Percentiles rank a stretch among this genome's conserved stretches.
Evolutionary conservation across 2,888 invertebrate species (phyloP).

Genomic region (Seira ritae): DNA sequence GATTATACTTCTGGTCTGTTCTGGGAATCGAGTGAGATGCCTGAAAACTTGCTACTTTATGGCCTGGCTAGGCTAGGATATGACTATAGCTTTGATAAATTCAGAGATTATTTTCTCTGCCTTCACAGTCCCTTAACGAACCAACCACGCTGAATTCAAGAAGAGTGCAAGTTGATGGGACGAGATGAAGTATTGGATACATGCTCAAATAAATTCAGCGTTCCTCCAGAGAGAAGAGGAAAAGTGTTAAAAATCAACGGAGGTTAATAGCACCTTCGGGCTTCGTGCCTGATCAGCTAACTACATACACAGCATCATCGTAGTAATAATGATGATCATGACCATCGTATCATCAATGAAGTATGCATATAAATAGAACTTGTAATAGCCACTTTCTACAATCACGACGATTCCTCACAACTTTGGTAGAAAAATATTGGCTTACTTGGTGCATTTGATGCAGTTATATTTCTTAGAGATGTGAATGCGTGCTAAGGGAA

Average conservation of each 20-base stretch:
- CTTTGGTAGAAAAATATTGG: background rate
- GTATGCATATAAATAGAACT: background rate
- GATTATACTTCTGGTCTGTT: slow-evolving; percentile 36
- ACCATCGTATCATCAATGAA: background rate
- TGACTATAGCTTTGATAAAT: too few species aligned
- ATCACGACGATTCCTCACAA: background rate
- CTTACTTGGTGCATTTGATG: background rate
- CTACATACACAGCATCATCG: background rate
- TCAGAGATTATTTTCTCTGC: too few species aligned
- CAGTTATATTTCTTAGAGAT: too few species aligned
- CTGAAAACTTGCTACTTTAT: background rate
- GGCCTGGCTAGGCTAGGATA: too few species aligned
- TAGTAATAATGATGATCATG: slow-evolving; percentile 16
- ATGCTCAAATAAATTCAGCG: too few species aligned
- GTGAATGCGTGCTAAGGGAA: background rate
- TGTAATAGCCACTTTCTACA: background rate
- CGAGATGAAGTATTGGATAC: too few species aligned
- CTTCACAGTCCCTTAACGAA: too few species aligned
- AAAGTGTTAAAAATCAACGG: slow-evolving; percentile 57
- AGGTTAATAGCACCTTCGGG: slow-evolving; percentile 58
- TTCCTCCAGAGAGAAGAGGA: slow-evolving; percentile 22
- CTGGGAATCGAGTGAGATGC: background rate
- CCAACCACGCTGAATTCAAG: too few species aligned
- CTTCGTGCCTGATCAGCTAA: slow-evolving; percentile 35
- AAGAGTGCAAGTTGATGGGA: too few species aligned